These are phyloP conservation scores for Operophtera brumata DNA, from an alignment of 2,888 invertebrate species.

Conservation along the genomic window DNA sequence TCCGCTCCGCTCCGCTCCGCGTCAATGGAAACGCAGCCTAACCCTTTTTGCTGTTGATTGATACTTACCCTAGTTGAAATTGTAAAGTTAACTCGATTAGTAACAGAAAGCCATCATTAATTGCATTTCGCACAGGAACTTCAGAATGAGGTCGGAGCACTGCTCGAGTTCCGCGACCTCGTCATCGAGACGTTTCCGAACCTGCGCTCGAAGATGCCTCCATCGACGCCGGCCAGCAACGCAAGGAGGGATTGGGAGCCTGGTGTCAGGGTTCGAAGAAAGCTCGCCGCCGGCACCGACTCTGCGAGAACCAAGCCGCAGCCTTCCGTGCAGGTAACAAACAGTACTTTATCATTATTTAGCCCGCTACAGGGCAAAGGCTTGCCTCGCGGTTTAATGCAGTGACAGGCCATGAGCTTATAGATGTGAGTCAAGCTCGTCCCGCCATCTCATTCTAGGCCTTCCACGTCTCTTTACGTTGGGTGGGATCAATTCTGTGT, in stretches of 20 bases:
- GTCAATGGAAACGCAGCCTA: too few relatives aligned
- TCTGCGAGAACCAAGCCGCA: conserved; percentile 81
- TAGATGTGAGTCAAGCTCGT: too few relatives aligned
- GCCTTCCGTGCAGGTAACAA: conserved; percentile 79
- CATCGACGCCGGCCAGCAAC: conserved; percentile 78
- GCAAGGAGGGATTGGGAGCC: conserved; percentile 88
- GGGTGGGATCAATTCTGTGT: too few relatives aligned
- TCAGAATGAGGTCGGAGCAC: conserved; percentile 95
- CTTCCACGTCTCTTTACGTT: too few relatives aligned
- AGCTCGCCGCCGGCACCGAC: conserved; percentile 72
- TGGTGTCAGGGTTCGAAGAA: conserved; percentile 86
- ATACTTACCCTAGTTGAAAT: too few relatives aligned
- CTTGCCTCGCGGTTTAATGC: too few relatives aligned
- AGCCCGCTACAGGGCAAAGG: too few relatives aligned
- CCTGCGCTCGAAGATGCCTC: conserved; percentile 92
- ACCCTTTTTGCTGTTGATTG: too few relatives aligned
- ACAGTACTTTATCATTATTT: too few relatives aligned
- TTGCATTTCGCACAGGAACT: conserved; percentile 81
- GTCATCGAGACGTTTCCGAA: conserved; percentile 97
- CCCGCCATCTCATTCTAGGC: too few relatives aligned
- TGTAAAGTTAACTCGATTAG: not conserved
- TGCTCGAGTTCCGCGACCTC: conserved; percentile 95
- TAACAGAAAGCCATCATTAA: conserved; percentile 5
- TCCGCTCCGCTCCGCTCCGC: too few relatives aligned
- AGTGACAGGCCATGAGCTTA: too few relatives aligned